Base-by-base conservation (phyloP, 2,888 invertebrate genomes). In the Prosopocoilus inquinatus region DNA sequence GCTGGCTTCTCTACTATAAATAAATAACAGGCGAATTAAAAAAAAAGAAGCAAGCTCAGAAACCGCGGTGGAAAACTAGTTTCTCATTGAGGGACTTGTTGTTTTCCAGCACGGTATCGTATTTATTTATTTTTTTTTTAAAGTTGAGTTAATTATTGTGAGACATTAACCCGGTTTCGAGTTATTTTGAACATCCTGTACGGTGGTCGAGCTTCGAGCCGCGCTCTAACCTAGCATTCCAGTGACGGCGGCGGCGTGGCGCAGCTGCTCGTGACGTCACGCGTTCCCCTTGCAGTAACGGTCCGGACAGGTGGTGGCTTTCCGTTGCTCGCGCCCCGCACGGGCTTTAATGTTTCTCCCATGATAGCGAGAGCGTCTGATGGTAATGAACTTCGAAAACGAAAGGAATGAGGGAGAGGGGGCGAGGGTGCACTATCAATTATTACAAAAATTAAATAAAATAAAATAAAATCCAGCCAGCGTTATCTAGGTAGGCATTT, bases 261-360 rank as follows among this genome's bases (percentile, higher is more conserved):
- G 43, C 43, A 43, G 43, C 43, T 43, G 43, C 43, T 43, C 15
- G 43, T 43, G 43, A 43, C 43, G 43, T 43, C 43, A 43, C 43
- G 11, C 13, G 5, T n/a, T 43, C 16, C 12, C 15, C 43, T 9
- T 43, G 15, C 20, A 16, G 43, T 43, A 43, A 43, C 43, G 43
- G 43, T 43, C 20, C 43, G 9, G 43, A 43, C 43, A 43, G 43
- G 43, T 43, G 43, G 43, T 43, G 43, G 15, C 20, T 20, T 28
- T 28, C 20, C 20, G 20, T n/a, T 16, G 34, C 47, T 58, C 54
- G 50, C 47, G 47, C 47, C 46, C 44, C 50, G 50, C 55, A 43
- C 57, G 50, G 39, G 51, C 48, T 36, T 50, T 54, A 41, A 48
- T 50, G 7, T 47, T 41, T 49, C 45, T 34, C 43, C 39, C 15